phyloP scores from a whole-genome alignment of 2,888 invertebrate genomes.

The Carterocephalus palaemon region DNA sequence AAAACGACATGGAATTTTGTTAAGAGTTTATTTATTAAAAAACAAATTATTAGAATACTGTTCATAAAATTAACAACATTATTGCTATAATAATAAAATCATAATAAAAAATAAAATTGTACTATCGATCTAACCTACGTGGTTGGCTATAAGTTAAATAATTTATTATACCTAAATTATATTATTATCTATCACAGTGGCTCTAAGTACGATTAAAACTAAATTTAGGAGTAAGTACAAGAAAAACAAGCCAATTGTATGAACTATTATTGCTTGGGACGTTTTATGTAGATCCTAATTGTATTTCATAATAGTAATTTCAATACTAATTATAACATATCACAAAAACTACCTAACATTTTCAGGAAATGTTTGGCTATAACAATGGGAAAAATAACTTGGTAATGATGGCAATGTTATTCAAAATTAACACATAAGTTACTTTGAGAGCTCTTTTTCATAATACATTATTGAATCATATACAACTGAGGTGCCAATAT shows the following conservation, averaged over 20 bases:
- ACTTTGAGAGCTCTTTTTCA: too few species aligned
- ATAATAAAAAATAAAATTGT: constrained; percentile 29
- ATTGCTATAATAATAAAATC: constrained; percentile 30
- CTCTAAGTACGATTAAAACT: constrained; percentile 40
- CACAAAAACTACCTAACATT: too few species aligned
- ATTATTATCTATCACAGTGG: constrained; percentile 59
- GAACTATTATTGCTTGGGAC: constrained; percentile 14
- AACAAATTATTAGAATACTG: constrained; percentile 28
- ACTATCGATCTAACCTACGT: constrained; percentile 30
- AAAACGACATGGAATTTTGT: constrained; percentile 18
- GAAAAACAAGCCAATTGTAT: constrained; percentile 13
- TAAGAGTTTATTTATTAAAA: constrained; percentile 41
- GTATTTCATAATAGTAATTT: too few species aligned
- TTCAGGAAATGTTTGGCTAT: too few species aligned
- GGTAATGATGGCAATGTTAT: too few species aligned
- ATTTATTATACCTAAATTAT: constrained; percentile 34
- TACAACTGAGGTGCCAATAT: too few species aligned
- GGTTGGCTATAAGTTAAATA: constrained; percentile 30
- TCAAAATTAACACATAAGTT: too few species aligned
- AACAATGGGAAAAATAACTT: too few species aligned
- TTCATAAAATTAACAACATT: constrained; percentile 33
- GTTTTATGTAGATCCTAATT: too few species aligned
- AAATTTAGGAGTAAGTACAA: background rate
- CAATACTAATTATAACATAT: too few species aligned
- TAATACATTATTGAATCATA: too few species aligned